Evolutionary conservation across 1,140 invertebrate genomes (phyloP), one percentile per base, ranked within the genome.

Genomic region (Hesperophylax magnus): DNA sequence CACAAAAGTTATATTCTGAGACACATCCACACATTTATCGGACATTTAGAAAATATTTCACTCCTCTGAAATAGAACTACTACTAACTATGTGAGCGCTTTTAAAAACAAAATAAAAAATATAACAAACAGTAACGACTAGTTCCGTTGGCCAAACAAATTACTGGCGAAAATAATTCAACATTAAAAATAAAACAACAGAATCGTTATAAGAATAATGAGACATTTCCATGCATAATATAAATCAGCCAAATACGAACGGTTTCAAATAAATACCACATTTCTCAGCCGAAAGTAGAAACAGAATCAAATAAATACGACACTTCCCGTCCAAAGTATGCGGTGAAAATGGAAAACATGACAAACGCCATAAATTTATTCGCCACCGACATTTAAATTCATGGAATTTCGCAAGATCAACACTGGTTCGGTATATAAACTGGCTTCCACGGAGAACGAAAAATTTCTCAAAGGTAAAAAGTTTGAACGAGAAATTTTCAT

Each of bases 331-430:
- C 58, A 24, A 61, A 61, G 58, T 75, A 58, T 27, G 20, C 75
- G 60, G 20, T 7, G 56, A 77, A 77, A 77, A 77, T 77, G 75
- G 34, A 63, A 77, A 77, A 77, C 75, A 77, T 77, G 75, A 61
- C 75, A 69, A 69, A 72, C 24, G 74, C 61, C 67, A 76, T 77
- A 77, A 81, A 81, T 77, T 77, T 81, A 81, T 81, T 81, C 79
- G 77, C 61, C 74, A 67, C 63, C 74, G 79, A 47, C 75, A 77
- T 81, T 81, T 77, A 81, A 81, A 76, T 81, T 81, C 79, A 81
- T 76, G 67, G 60, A 77, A 81, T 77, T 80, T 81, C 61, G 18
- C 65, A 81, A 81, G 72, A 81, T 81, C 79, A 77, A 81, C 71
- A 75, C 74, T n/a, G 60, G 60, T 67, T 67, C 63, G 63, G 63